These are phyloP conservation scores for Darevskia mixta DNA, from an alignment of 2,797 vertebrate genomes.

Conservation along the genomic window DNA sequence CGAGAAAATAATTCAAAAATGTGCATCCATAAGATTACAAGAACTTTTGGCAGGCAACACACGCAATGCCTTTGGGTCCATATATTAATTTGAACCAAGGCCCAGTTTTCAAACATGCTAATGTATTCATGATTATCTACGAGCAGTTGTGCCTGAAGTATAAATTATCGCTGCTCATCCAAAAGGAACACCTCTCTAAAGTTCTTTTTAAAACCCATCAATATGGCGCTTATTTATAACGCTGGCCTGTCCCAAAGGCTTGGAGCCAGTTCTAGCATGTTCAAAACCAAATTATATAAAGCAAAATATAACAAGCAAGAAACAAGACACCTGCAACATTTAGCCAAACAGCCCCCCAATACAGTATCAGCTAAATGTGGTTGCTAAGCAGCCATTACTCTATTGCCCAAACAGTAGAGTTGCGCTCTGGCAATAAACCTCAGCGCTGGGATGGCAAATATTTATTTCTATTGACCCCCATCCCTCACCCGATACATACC, in stretches of 20 bases:
- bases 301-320: neutral
- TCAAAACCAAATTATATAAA: neutral
- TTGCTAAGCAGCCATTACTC: neutral
- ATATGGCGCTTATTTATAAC: neutral
- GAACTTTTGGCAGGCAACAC: neutral
- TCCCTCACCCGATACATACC: too few relatives aligned
- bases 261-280: neutral
- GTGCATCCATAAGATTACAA: neutral
- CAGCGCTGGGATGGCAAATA: neutral
- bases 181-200: neutral
- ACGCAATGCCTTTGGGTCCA: neutral
- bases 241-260: neutral
- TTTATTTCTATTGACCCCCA: neutral
- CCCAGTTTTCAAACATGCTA: neutral
- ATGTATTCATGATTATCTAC: neutral
- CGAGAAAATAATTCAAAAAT: neutral
- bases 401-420: neutral
- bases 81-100: neutral
- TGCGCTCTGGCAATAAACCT: neutral
- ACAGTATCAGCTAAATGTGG: neutral
- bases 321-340: neutral
- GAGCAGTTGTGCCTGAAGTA: accelerated
- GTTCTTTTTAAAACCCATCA: neutral
- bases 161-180: neutral
- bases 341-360: neutral